These are phyloP conservation scores for Cosmopolites sordidus DNA, from an alignment of 2,888 invertebrate species.

Conservation along the genomic window DNA sequence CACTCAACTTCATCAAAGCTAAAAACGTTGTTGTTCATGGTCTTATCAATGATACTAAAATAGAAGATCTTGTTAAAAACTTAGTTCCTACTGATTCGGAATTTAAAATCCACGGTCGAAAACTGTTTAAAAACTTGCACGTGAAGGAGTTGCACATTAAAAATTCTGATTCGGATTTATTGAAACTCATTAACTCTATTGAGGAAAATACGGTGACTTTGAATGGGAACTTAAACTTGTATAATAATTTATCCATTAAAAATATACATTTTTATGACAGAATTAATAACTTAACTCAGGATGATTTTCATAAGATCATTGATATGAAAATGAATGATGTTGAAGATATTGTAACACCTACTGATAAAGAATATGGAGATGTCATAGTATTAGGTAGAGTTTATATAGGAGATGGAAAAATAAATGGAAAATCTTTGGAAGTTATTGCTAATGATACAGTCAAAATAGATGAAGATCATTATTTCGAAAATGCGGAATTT, in stretches of 20 bases:
- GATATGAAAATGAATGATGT: slow-evolving; percentile 39
- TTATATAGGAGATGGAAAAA: slow-evolving; percentile 40
- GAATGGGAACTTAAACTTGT: slow-evolving; percentile 26
- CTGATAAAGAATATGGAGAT: slow-evolving; percentile 37
- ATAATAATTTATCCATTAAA: slow-evolving; percentile 38
- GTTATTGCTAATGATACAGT: slow-evolving; percentile 43
- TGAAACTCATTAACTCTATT: slow-evolving; percentile 14
- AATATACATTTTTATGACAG: slow-evolving; percentile 45
- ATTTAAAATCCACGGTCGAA: slow-evolving; percentile 32
- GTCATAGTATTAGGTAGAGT: slow-evolving; percentile 42
- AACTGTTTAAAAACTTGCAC: slow-evolving; percentile 37
- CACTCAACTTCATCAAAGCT: slow-evolving; percentile 29
- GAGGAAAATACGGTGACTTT: slow-evolving; percentile 26
- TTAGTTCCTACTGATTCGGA: slow-evolving; percentile 34
- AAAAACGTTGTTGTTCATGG: slow-evolving; percentile 30
- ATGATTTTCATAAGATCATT: slow-evolving; percentile 48
- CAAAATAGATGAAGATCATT: slow-evolving; percentile 43
- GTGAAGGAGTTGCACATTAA: slow-evolving; percentile 34
- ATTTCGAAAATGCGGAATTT: slow-evolving; percentile 47
- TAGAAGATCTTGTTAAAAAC: slow-evolving; percentile 39
- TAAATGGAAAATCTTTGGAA: slow-evolving; percentile 45
- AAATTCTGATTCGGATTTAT: slow-evolving; percentile 26
- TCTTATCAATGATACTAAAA: slow-evolving; percentile 36
- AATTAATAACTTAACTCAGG: slow-evolving; percentile 47
- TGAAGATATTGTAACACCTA: slow-evolving; percentile 36